Conservation (phyloP, 2,113 vertebrate species). For the Otocyon megalotis region DNA sequence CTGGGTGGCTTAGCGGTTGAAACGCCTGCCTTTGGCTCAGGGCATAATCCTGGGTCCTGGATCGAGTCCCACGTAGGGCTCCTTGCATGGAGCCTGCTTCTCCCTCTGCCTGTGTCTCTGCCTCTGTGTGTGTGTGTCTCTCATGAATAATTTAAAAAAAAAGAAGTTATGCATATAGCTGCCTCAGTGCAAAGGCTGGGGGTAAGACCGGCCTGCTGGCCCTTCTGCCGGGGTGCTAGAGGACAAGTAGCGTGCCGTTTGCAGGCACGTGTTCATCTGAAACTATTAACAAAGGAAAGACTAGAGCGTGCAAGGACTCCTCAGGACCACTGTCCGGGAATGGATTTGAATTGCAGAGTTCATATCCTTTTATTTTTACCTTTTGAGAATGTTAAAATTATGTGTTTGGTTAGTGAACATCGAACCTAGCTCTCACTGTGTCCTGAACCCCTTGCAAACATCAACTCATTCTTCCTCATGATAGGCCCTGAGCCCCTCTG, state of each 20-base stretch:
- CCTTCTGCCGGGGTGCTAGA: rapidly evolving
- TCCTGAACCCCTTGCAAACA: rapidly evolving
- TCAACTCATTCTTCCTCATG: not conserved
- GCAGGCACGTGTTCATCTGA: too few relatives aligned
- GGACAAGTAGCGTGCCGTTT: rapidly evolving
- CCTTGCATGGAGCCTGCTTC: too few relatives aligned
- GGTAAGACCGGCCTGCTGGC: too few relatives aligned
- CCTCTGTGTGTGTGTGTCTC: too few relatives aligned
- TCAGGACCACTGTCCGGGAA: not conserved
- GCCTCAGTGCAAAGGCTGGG: too few relatives aligned
- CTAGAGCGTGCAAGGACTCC: too few relatives aligned
- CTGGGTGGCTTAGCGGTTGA: too few relatives aligned
- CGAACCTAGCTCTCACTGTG: not conserved
- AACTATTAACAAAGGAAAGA: not conserved
- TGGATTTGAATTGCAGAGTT: not conserved
- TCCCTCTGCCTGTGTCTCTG: too few relatives aligned
- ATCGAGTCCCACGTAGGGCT: too few relatives aligned
- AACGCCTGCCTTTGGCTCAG: too few relatives aligned
- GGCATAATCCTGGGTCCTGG: too few relatives aligned
- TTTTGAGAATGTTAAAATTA: not conserved
- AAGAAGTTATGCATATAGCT: not conserved
- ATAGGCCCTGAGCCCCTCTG: not conserved
- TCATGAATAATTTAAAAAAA: too few relatives aligned
- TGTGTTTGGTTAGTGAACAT: not conserved
- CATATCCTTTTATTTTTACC: not conserved